Base-by-base conservation (phyloP, 2,113 vertebrate species). In the Nycticebus coucang region DNA sequence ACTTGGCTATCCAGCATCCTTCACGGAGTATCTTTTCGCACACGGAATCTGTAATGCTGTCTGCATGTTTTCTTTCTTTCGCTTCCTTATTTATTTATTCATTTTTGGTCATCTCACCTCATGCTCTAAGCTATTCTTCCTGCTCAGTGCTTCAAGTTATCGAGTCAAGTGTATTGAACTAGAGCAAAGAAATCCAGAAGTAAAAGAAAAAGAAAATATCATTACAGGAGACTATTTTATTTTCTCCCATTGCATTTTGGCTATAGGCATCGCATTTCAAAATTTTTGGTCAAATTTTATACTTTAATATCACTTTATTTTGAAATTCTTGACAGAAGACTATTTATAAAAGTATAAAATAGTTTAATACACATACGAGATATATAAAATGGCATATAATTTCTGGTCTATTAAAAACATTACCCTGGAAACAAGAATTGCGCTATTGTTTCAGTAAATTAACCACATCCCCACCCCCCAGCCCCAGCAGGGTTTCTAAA, bases 401-500 rank as follows among this genome's bases (percentile, higher is more conserved):
- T 45, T 55, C 30, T 84, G 53, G 19, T 57, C 18, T 91, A 26
- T 60, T 84, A 95, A 89, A 92, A 91, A 71, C 60, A 71, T 45
- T 87, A 22, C 59, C 12, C n/a, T 80, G 19, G 53, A 91, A 64
- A 80, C 19, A 87, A 64, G 62, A 87, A 57, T n/a, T 83, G 37
- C 77, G n/a, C 24, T 75, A 64, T 68, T 75, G 78, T 50, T 80
- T 95, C 59, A 75, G 13, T 75, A 93, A 95, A 75, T 53, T 91
- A 80, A 91, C 13, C 45, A 50, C 45, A 50, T 50, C 45, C 10
- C 45, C 8, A 10, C 8, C 45, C 45, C 45, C 8, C 93, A 81
- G 55, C 35, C 22, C 50, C 77, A 41, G 26, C 24, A 94, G 30
- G n/a, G 50, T 24, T 88, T 85, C 88, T 84, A 62, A 93, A 35